Conservation (phyloP, 35 echinoderm and acorn worm genomes). For the Lytechinus pictus region DNA sequence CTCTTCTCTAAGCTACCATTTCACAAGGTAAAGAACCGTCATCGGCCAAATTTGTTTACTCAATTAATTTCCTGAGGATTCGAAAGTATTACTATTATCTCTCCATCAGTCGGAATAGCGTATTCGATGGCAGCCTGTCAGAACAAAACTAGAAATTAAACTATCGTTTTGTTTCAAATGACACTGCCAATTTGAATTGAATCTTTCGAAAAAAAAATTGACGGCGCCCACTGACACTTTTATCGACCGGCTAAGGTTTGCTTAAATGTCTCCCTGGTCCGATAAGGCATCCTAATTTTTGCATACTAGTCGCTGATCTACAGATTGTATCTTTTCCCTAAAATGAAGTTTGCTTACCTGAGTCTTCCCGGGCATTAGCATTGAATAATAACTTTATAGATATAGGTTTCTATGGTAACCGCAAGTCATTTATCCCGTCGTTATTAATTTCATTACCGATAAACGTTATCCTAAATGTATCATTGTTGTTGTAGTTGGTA, state of each 20-base stretch:
- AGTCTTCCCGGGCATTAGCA: not conserved
- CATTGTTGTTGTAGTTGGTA: conserved; percentile 22
- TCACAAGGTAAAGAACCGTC: conserved; percentile 8
- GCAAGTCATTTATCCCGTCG: conserved; percentile 16
- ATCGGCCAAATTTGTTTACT: conserved; percentile 47
- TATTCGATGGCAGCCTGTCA: conserved; percentile 36
- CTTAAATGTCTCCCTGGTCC: conserved; percentile 9
- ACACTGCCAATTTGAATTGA: conserved; percentile 44
- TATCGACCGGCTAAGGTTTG: not conserved
- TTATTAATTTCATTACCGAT: not conserved
- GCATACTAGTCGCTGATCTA: not conserved
- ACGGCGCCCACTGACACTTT: conserved; percentile 7
- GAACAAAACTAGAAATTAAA: conserved; percentile 32
- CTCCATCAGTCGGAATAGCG: conserved; percentile 50
- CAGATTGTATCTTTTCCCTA: not conserved
- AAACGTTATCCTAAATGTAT: not conserved
- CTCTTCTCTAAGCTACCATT: not conserved
- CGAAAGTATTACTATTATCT: conserved; percentile 55
- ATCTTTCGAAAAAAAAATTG: conserved; percentile 19
- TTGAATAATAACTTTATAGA: not conserved
- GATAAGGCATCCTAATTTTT: not conserved
- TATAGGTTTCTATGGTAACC: not conserved
- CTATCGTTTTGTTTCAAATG: conserved; percentile 46
- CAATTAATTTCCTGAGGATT: conserved; percentile 56
- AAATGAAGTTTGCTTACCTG: conserved; percentile 12